These are phyloP conservation scores for Listronotus bonariensis DNA, from an alignment of 1,140 invertebrate species.

Conservation along the genomic window DNA sequence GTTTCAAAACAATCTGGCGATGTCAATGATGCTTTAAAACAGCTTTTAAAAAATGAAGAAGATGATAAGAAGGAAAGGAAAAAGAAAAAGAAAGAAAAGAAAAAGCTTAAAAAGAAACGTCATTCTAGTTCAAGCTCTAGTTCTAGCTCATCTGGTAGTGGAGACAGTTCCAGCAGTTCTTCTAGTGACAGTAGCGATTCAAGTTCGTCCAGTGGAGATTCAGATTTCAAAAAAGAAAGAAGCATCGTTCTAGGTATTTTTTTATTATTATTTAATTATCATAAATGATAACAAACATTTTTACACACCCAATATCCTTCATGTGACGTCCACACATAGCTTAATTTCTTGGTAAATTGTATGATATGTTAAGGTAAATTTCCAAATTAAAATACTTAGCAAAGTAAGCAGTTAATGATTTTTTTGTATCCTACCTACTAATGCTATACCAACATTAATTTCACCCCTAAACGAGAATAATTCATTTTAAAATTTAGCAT, in stretches of 20 bases:
- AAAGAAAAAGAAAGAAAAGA: constrained; percentile 70
- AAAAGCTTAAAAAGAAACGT: constrained; percentile 70
- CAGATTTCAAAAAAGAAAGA: constrained; percentile 65
- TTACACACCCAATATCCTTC: too few species aligned
- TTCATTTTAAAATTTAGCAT: too few species aligned
- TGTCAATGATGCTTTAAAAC: constrained; percentile 68
- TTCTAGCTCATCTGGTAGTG: constrained; percentile 68
- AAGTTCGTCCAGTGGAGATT: constrained; percentile 66
- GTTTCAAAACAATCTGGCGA: constrained; percentile 58
- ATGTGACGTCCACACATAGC: too few species aligned
- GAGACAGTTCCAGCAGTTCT: constrained; percentile 54
- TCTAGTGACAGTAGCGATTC: constrained; percentile 65
- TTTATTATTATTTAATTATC: too few species aligned
- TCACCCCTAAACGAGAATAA: too few species aligned
- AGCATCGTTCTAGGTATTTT: constrained; percentile 62
- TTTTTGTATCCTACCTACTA: too few species aligned
- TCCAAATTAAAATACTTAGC: too few species aligned
- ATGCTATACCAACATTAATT: too few species aligned
- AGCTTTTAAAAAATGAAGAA: constrained; percentile 60
- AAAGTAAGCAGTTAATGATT: too few species aligned
- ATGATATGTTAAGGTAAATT: too few species aligned
- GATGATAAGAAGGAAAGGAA: constrained; percentile 76
- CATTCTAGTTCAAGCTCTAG: constrained; percentile 62
- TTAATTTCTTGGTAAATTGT: too few species aligned
- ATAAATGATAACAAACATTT: too few species aligned